Base-by-base conservation (phyloP, 2,113 vertebrate genomes). In the Phrynocephalus versicolor region DNA sequence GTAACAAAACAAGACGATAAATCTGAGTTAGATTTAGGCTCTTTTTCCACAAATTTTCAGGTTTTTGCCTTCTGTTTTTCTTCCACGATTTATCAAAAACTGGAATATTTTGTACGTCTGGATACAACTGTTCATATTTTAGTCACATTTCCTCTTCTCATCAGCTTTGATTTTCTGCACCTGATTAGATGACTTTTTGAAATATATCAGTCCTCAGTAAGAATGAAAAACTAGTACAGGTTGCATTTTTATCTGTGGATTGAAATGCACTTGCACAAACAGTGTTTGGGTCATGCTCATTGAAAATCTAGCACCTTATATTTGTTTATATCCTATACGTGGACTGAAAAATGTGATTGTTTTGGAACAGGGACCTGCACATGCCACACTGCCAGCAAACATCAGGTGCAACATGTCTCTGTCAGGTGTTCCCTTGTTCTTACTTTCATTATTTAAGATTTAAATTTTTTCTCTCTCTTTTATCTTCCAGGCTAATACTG, bases 401-500 rank as follows among this genome's bases (percentile, higher is more conserved):
- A 69, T 0, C 10, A 35, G 72, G 18, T 77, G 58, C 81, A 93
- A 37, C 72, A 35, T 21, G 64, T 27, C 60, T 58, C 27, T n/a
- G 41, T 2, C 85, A 25, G 60, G 35, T 39, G 3, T 15, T 33
- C 6, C 75, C 84, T n/a, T 57, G 8, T 13, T 25, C 71, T 67
- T 85, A 6, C 71, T 23, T 18, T 73, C 62, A 81, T 3, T 78
- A 30, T 82, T 62, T n/a, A 71, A n/a, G 15, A 83, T 84, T 84
- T 92, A 67, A 60, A 87, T 76, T 2, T 33, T 92, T n/a, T 91
- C 67, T 89, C 35, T 91, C 67, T 89, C 35, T 93, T 69, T 92
- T 85, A 85, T 55, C 18, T 88, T 25, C 45, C 81, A 99, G 98
- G 97, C 98, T 90, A 99, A 99, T 91, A 96, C 96, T 0, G 98